Base-by-base conservation (phyloP, 2,888 invertebrate genomes). In the Pollenia labialis region DNA sequence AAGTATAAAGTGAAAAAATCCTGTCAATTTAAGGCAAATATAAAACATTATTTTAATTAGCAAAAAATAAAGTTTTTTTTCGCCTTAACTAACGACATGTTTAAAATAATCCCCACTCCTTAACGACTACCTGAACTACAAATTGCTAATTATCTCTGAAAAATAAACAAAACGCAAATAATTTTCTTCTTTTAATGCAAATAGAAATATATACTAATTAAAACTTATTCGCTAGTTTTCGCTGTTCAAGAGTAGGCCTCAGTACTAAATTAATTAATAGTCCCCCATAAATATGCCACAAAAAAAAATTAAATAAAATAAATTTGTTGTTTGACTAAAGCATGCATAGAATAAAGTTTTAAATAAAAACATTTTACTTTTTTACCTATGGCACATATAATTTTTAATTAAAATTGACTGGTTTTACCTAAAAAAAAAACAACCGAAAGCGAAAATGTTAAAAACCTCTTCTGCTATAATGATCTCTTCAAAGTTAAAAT, bases 401-500 rank as follows among this genome's bases (percentile, higher is more conserved):
- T 32, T 32, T 32, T 32, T 6, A 32, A 32, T 32, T 4, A 32
- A 32, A 32, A 32, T 32, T 32, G 4, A 32, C 9, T 52, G 64
- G 50, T 64, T 75, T 76, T 42, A 16, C 6, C 1, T 7, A 1
- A 12, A 8, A 69, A 56, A 58, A 40, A 32, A n/a, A 18, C n/a
- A 44, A 50, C 23, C 23, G 23, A 52, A 32, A 18, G 7, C 16
- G 32, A 32, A 32, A 32, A 32, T 32, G 32, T 32, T 4, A 32
- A 32, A 32, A 68, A 81, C 44, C 48, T 23, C 23, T 56, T 46
- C 42, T 50, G 16, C 48, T 76, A 6, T 50, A 64, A 66, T 79
- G 50, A 72, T 58, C 76, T 56, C 72, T 79, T 32, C 6, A 74
- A 74, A 74, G 79, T 79, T 79, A 60, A 84, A 84, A 64, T 60